Evolutionary conservation across 2,888 invertebrate species (phyloP).

Genomic region (Lasioglossum lativentre): DNA sequence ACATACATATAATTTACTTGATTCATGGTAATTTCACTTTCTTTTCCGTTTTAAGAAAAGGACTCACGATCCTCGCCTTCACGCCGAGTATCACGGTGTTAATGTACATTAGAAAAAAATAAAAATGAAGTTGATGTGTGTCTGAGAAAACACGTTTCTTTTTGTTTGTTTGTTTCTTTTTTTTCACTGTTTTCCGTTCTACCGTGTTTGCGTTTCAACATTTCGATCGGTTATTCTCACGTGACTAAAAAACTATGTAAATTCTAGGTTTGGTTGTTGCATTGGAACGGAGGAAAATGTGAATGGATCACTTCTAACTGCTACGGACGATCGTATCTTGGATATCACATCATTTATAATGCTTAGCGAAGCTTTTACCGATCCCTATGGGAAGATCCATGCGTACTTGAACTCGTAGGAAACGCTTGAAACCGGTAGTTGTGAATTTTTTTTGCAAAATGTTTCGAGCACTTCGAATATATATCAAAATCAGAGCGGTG

Average conservation of each 20-base stretch:
- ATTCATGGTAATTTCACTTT: constrained; percentile 27
- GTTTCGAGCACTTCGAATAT: not conserved
- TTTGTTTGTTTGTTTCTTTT: constrained; percentile 7
- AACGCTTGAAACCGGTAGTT: not conserved
- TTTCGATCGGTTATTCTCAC: not conserved
- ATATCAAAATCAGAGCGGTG: not conserved
- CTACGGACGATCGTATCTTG: constrained; percentile 3
- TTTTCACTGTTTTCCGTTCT: constrained; percentile 34
- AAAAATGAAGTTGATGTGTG: constrained; percentile 59
- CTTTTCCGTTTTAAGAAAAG: constrained; percentile 32
- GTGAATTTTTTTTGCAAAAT: constrained; percentile 5
- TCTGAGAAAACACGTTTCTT: constrained; percentile 47
- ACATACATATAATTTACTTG: not conserved
- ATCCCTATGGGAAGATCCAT: too few relatives aligned
- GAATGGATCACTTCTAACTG: not conserved
- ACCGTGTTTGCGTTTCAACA: not conserved
- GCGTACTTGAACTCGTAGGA: not conserved
- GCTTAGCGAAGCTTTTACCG: constrained; percentile 4
- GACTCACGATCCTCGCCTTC: constrained; percentile 63
- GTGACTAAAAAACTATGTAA: not conserved
- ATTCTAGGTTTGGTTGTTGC: not conserved
- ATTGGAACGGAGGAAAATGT: not conserved
- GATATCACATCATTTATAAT: not conserved
- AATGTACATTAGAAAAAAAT: constrained; percentile 68
- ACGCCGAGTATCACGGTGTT: constrained; percentile 58